Percentiles rank a stretch among this genome's conserved stretches.
These are phyloP conservation scores for Spodoptera exigua DNA, from an alignment of 2,888 invertebrate species.

Conservation along the genomic window DNA sequence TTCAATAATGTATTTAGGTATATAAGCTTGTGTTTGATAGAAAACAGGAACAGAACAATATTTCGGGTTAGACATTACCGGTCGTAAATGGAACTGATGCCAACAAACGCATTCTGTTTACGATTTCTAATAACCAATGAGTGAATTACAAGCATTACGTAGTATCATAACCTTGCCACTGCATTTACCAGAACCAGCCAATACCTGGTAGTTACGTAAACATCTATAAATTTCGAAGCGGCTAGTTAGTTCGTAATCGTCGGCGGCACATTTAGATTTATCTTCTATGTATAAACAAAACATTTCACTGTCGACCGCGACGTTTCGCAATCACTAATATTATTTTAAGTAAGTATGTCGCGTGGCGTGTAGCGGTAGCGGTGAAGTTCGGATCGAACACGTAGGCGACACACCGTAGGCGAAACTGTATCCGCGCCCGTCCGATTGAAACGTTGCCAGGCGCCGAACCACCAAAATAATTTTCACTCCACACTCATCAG, in stretches of 20 bases:
- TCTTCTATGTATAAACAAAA: slow-evolving; percentile 49
- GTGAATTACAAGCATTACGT: slow-evolving; percentile 42
- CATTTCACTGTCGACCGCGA: slow-evolving; percentile 60
- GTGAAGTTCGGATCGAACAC: slow-evolving; percentile 68
- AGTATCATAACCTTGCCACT: slow-evolving; percentile 42
- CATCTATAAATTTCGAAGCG: slow-evolving; percentile 36
- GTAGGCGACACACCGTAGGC: slow-evolving; percentile 68
- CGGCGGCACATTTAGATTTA: slow-evolving; percentile 47
- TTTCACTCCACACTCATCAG: slow-evolving; percentile 76
- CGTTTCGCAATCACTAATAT: slow-evolving; percentile 71
- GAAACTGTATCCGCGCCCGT: slow-evolving; percentile 65
- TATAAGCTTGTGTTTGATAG: background rate
- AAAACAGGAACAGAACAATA: slow-evolving; percentile 14
- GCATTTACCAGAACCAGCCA: slow-evolving; percentile 37
- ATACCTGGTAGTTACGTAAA: slow-evolving; percentile 38
- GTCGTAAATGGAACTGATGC: slow-evolving; percentile 34
- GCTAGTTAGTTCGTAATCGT: slow-evolving; percentile 44
- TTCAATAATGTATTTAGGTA: too few relatives aligned
- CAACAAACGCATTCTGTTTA: slow-evolving; percentile 36
- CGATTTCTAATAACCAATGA: slow-evolving; percentile 45
- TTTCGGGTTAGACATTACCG: slow-evolving; percentile 21
- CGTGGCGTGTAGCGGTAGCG: slow-evolving; percentile 53
- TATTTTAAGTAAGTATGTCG: slow-evolving; percentile 76
- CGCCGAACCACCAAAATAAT: slow-evolving; percentile 84
- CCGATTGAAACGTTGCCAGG: slow-evolving; percentile 83